These are phyloP conservation scores for Thecocarcelia acutangulata DNA, from an alignment of 2,888 invertebrate genomes.

Conservation along the genomic window DNA sequence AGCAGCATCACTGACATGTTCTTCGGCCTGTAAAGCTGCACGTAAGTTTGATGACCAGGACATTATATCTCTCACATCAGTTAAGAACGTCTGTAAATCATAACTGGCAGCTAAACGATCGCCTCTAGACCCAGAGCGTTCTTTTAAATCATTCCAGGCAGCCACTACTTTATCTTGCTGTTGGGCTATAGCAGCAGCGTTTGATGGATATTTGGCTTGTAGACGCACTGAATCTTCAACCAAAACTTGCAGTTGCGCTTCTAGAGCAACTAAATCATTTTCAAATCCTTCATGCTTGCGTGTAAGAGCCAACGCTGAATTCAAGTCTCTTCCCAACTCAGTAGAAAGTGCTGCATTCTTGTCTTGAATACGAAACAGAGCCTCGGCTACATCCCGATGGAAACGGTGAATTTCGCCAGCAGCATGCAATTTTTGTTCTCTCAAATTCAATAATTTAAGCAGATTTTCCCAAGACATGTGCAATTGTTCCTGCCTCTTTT, in stretches of 20 bases:
- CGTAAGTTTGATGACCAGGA: constrained; percentile 93
- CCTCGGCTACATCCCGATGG: constrained; percentile 97
- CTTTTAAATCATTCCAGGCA: constrained; percentile 93
- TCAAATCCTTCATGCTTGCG: constrained; percentile 96
- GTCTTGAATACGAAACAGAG: constrained; percentile 93
- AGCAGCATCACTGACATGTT: constrained; percentile 90
- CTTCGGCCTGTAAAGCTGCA: constrained; percentile 89
- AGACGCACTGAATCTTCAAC: constrained; percentile 96
- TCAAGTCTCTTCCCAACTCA: constrained; percentile 90
- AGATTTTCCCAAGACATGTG: constrained; percentile 95
- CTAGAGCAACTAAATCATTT: constrained; percentile 94
- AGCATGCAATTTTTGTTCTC: constrained; percentile 93
- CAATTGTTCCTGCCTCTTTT: constrained; percentile 92
- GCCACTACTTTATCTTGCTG: constrained; percentile 93
- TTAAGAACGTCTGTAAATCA: constrained; percentile 93
- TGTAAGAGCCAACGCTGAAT: constrained; percentile 90
- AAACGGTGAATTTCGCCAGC: constrained; percentile 98
- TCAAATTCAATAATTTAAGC: constrained; percentile 91
- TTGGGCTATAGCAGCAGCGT: constrained; percentile 93
- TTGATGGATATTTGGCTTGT: constrained; percentile 94
- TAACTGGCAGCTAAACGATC: constrained; percentile 92
- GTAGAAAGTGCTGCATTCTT: constrained; percentile 92
- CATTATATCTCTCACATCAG: constrained; percentile 92
- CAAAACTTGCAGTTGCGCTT: constrained; percentile 94
- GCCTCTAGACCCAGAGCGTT: constrained; percentile 89